A percentile compares a stretch with the other conserved stretches of the same genome.
phyloP scores from a whole-genome alignment of 2,797 vertebrate species.

The Xyrichtys novacula region DNA sequence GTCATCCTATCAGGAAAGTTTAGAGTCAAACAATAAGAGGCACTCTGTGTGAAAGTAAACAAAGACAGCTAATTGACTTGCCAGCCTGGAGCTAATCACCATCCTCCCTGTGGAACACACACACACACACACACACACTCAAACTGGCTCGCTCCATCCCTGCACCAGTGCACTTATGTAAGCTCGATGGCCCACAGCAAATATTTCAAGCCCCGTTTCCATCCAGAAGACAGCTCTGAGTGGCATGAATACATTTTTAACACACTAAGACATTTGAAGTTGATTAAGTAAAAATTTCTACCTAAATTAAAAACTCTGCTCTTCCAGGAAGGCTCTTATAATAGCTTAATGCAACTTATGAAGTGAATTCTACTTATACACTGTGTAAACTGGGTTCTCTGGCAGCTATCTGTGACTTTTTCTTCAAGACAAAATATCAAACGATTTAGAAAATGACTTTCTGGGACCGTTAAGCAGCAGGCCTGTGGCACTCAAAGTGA shows the following conservation, averaged over 20 bases:
- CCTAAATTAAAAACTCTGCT: too few species aligned
- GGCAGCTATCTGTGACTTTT: too few species aligned
- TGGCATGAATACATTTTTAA: slow-evolving; percentile 9
- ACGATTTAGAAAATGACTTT: too few species aligned
- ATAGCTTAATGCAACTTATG: too few species aligned
- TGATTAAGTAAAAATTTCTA: not conserved
- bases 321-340: too few species aligned
- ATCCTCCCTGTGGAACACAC: slow-evolving; percentile 30
- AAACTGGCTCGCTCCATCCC: slow-evolving; percentile 32
- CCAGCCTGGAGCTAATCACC: slow-evolving; percentile 63
- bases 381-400: too few species aligned
- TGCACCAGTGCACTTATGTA: slow-evolving; percentile 41
- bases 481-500: not conserved
- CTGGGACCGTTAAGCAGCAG: not conserved
- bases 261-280: not conserved
- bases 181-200: slow-evolving; percentile 26
- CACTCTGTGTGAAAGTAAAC: slow-evolving; percentile 55
- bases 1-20: slow-evolving; percentile 40
- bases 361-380: too few species aligned
- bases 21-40: slow-evolving; percentile 60
- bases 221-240: not conserved
- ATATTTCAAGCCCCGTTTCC: slow-evolving; percentile 17
- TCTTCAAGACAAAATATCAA: too few species aligned
- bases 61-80: slow-evolving; percentile 66
- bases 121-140: slow-evolving; percentile 37